These are phyloP conservation scores for Chauna torquata DNA, from an alignment of 2,113 vertebrate species.

Conservation along the genomic window DNA sequence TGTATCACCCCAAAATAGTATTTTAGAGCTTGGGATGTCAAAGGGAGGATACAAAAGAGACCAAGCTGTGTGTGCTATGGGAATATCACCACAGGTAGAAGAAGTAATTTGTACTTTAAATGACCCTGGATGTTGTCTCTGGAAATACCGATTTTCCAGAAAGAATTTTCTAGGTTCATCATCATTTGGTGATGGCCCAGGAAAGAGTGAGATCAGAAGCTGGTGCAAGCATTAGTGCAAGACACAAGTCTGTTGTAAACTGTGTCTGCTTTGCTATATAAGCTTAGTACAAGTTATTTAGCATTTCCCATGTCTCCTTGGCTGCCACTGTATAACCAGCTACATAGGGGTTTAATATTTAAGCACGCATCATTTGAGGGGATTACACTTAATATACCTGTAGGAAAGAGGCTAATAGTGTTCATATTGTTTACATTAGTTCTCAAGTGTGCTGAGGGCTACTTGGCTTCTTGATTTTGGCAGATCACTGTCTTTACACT, in stretches of 20 bases:
- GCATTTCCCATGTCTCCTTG: background rate
- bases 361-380: background rate
- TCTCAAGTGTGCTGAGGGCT: background rate
- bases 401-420: background rate
- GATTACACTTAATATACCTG: background rate
- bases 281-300: background rate
- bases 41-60: background rate
- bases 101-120: background rate
- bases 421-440: background rate
- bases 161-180: background rate
- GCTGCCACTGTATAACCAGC: background rate
- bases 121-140: background rate
- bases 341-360: background rate
- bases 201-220: background rate
- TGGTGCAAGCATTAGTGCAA: background rate
- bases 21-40: too few species aligned
- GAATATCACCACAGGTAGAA: background rate
- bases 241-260: background rate
- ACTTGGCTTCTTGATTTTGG: background rate
- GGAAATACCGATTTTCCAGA: background rate
- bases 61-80: background rate
- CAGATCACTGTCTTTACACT: background rate
- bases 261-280: background rate
- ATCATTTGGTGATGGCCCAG: background rate
- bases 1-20: background rate